Evolutionary conservation across 1,140 invertebrate genomes (phyloP), one percentile per base, ranked within the genome.

Genomic region (Nomia melanderi): DNA sequence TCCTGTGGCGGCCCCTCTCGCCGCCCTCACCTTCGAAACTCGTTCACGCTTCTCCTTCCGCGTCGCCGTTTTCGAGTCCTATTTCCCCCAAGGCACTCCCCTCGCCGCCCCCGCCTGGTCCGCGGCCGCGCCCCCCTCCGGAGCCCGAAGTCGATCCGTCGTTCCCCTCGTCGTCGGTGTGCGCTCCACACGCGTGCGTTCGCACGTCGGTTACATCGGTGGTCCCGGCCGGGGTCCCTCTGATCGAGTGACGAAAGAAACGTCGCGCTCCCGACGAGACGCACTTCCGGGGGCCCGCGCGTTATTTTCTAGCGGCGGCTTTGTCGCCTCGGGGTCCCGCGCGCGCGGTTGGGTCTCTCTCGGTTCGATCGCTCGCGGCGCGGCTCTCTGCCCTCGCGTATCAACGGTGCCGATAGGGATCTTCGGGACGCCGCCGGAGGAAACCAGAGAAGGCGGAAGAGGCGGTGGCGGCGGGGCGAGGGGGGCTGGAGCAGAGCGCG

Each of bases 241-340:
- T 66, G 36, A 14, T 69, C 64, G 64, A 12, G 20, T 5, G 27
- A 33, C 50, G 31, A 57, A 29, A 20, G 39, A 54, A 63, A 47
- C 36, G 33, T 36, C 8, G n/a, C n/a, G 20, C 44, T 44, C 39
- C 33, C 63, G 29, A 6, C 31, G 53, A n/a, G n/a, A n/a, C n/a
- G n/a, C n/a, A n/a, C n/a, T 50, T 50, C 17, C 17, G 57, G 31
- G 57, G 72, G 72, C 31, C n/a, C n/a, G n/a, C 73, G 73, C 54
- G 73, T 67, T 69, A 69, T 76, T 76, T 76, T 76, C 54, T 67
- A 62, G 66, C 67, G 67, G 47, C n/a, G 47, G 47, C 41, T 17
- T 44, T 17, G 14, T 17, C 20, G 14, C 41, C 41, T 44, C 41
- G 41, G 41, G 41, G 14, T 44, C 41, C 14, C 20, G n/a, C n/a